Evolutionary conservation across 2,797 vertebrate genomes (phyloP).

Genomic region (Nyctalus aviator): DNA sequence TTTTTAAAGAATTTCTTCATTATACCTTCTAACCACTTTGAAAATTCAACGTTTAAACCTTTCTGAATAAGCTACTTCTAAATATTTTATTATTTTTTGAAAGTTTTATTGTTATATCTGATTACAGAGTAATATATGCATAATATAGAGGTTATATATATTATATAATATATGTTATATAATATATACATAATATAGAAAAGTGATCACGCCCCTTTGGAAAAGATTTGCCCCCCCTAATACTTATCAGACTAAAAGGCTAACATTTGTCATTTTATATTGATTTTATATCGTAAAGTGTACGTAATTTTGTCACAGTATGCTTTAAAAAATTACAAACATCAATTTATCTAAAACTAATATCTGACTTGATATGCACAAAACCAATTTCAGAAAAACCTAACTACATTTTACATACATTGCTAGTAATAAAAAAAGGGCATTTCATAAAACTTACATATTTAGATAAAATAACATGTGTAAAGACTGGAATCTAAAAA

Average conservation of each 20-base stretch:
- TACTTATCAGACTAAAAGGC: constrained; percentile 7
- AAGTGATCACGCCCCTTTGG: neutral
- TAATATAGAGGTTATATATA: constrained; percentile 34
- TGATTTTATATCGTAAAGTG: constrained; percentile 7
- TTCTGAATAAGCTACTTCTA: constrained; percentile 33
- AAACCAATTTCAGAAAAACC: constrained; percentile 47
- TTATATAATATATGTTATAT: too few relatives aligned
- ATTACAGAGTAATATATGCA: constrained; percentile 31
- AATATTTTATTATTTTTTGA: constrained; percentile 25
- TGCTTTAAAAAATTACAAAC: constrained; percentile 13
- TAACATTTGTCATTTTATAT: constrained; percentile 10
- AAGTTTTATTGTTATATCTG: constrained; percentile 41
- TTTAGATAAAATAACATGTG: constrained; percentile 45
- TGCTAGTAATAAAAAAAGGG: neutral
- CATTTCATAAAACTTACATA: constrained; percentile 48
- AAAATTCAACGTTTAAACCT: constrained; percentile 32
- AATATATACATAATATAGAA: neutral
- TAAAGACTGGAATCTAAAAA: constrained; percentile 61
- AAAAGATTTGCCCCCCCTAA: neutral
- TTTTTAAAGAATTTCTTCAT: neutral
- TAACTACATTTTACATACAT: constrained; percentile 44
- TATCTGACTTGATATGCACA: neutral
- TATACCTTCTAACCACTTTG: neutral
- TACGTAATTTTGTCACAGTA: constrained; percentile 29
- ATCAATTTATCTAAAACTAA: neutral